Evolutionary conservation across 2,888 invertebrate species (phyloP).

Genomic region (Scaptomyza parva): DNA sequence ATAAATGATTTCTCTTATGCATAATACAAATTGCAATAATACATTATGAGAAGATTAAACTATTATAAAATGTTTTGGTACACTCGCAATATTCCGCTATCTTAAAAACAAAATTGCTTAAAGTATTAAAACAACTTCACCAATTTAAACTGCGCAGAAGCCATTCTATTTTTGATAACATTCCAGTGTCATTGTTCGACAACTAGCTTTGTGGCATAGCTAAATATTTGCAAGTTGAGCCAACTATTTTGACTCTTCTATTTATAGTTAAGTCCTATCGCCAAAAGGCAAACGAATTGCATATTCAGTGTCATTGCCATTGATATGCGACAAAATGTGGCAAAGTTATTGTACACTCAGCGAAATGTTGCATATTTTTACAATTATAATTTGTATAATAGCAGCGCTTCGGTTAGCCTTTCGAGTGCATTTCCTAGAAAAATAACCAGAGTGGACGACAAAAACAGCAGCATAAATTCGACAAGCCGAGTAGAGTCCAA

Average conservation of each 20-base stretch:
- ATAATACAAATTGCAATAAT: background rate
- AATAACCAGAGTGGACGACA: slow-evolving; percentile 46
- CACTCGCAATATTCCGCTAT: background rate
- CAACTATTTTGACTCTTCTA: background rate
- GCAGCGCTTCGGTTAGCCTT: slow-evolving; percentile 36
- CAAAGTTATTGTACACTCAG: slow-evolving; percentile 54
- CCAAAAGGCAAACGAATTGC: slow-evolving; percentile 27
- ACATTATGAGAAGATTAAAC: background rate
- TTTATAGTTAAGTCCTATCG: slow-evolving; percentile 4
- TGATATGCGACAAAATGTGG: slow-evolving; percentile 47
- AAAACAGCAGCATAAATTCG: slow-evolving; percentile 59
- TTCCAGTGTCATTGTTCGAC: background rate
- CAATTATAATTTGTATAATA: slow-evolving; percentile 69
- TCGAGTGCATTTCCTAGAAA: slow-evolving; percentile 43
- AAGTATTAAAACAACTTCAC: background rate
- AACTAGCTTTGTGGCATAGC: background rate
- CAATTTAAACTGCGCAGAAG: too few species aligned
- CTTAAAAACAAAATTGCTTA: background rate
- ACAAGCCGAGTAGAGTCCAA: slow-evolving; percentile 41
- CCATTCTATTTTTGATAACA: background rate
- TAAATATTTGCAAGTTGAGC: background rate
- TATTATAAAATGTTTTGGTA: background rate
- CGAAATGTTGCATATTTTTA: slow-evolving; percentile 59
- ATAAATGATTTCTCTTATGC: slow-evolving; percentile 20
- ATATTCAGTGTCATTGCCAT: slow-evolving; percentile 46